Conservation (phyloP, 2,888 invertebrate species). For the Proisotoma minuta region DNA sequence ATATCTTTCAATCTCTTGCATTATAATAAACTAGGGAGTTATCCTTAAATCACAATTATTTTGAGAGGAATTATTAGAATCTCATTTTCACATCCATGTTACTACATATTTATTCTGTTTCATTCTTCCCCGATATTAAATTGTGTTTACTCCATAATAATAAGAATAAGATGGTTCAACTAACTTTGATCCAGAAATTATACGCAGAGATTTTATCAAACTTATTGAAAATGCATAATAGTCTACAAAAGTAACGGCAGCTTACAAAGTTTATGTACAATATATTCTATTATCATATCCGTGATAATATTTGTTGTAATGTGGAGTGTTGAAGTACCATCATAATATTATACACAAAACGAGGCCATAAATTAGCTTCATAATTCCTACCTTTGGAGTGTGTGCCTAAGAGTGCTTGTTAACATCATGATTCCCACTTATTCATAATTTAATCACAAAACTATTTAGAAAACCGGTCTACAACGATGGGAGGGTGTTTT, state of each 20-base stretch:
- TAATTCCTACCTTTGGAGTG: constrained; percentile 28
- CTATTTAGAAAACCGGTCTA: constrained; percentile 13
- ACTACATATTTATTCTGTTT: no score
- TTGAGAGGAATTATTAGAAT: neutral
- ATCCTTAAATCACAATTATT: neutral
- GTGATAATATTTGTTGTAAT: neutral
- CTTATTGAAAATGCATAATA: neutral
- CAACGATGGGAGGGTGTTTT: constrained; percentile 3
- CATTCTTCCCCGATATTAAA: neutral
- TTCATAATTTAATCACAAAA: constrained; percentile 17
- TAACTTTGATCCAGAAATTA: constrained; percentile 1
- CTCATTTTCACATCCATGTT: constrained; percentile 4
- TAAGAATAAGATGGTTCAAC: neutral
- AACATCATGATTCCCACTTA: constrained; percentile 16
- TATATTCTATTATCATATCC: constrained; percentile 4
- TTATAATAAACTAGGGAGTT: no score
- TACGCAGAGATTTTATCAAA: constrained; percentile 1
- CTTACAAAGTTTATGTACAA: neutral
- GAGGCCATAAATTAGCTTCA: constrained; percentile 27
- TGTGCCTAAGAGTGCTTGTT: constrained; percentile 17
- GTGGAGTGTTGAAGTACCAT: constrained; percentile 3
- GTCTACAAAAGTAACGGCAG: neutral
- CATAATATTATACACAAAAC: constrained; percentile 11
- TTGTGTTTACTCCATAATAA: neutral
- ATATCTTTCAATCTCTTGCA: neutral